These are phyloP conservation scores for Podiceps cristatus DNA, from an alignment of 2,113 vertebrate genomes.

Conservation along the genomic window DNA sequence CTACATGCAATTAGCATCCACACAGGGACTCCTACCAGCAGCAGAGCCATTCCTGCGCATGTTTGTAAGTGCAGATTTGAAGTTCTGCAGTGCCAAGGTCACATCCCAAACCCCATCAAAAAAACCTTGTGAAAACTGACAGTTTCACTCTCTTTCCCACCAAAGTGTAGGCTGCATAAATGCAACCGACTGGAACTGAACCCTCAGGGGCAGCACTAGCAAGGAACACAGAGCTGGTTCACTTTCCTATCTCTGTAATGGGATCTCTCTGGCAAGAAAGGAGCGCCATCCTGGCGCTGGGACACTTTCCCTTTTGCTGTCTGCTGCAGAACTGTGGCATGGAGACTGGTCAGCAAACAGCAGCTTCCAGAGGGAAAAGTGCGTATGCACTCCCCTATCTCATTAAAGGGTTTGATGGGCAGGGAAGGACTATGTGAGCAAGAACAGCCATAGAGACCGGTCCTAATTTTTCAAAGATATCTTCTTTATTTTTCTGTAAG, in stretches of 20 bases:
- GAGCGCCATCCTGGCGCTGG: neutral
- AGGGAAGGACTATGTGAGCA: neutral
- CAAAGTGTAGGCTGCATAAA: neutral
- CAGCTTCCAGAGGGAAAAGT: neutral
- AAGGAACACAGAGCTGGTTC: neutral
- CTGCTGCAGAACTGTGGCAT: neutral
- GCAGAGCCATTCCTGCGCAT: neutral
- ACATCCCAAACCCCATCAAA: neutral
- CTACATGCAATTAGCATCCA: neutral
- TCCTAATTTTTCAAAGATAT: neutral
- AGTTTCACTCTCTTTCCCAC: neutral
- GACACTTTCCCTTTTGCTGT: neutral
- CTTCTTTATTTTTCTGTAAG: neutral
- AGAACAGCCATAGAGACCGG: neutral
- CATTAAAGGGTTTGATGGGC: neutral
- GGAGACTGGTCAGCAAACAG: neutral
- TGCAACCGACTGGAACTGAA: neutral
- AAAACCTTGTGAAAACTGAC: neutral
- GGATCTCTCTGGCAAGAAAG: neutral
- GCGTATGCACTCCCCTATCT: accelerated
- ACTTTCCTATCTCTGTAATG: neutral
- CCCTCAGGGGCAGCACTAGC: neutral
- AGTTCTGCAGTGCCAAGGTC: neutral
- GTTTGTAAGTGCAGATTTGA: neutral
- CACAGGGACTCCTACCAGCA: neutral